A percentile compares a stretch with the other conserved stretches of the same genome.
Conservation (phyloP, 2,113 vertebrate species). For the Eupsittula cactorum region DNA sequence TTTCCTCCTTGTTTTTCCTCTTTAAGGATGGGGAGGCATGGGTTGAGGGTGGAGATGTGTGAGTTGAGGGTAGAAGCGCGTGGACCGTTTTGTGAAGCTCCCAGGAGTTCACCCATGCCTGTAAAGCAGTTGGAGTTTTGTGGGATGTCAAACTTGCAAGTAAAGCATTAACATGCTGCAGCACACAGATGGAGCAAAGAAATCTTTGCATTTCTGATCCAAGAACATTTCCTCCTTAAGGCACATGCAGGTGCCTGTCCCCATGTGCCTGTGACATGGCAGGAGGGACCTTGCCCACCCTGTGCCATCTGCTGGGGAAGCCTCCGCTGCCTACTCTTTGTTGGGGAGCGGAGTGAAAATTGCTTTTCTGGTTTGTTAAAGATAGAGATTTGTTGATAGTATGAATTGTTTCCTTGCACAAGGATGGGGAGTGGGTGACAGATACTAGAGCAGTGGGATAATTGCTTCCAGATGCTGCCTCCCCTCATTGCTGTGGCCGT, state of each 20-base stretch:
- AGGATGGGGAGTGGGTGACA: not conserved
- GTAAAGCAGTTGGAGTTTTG: not conserved
- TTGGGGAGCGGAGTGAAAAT: not conserved
- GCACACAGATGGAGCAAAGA: fast-evolving
- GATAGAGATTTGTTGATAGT: not conserved
- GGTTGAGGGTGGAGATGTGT: not conserved
- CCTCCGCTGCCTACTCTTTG: fast-evolving
- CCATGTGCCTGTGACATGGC: not conserved
- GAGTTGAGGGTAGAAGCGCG: not conserved
- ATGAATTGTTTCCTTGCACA: not conserved
- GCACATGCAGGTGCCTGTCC: not conserved
- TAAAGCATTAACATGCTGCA: not conserved
- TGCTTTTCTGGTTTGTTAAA: not conserved
- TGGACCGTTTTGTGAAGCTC: not conserved
- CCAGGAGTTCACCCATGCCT: not conserved
- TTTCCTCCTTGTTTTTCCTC: not conserved
- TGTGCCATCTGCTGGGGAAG: fast-evolving
- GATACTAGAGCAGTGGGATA: not conserved
- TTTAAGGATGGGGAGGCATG: not conserved
- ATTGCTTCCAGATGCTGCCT: constrained; percentile 40
- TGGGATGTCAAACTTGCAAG: not conserved
- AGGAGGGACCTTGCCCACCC: not conserved
- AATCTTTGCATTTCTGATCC: not conserved
- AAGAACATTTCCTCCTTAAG: not conserved
- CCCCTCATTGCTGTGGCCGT: not conserved